Base-by-base conservation (phyloP, 2,888 invertebrate genomes). In the Eupithecia pulchellata region DNA sequence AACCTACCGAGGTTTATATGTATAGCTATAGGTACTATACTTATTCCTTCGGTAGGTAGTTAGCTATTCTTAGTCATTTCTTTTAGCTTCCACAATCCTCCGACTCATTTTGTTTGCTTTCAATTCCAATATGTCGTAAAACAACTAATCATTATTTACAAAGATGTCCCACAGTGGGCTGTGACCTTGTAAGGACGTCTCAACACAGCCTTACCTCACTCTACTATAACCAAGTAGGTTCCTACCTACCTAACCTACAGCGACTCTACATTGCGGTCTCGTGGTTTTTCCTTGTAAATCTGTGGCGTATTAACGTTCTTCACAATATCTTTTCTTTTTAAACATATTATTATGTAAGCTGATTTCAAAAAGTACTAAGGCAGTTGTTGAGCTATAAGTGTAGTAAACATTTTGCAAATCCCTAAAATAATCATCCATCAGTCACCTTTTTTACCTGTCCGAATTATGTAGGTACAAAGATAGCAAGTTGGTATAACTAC, bases 131-230 rank as follows among this genome's bases (percentile, higher is more conserved):
- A 55, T 13, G 11, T 27, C 27, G 55, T 47, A 4, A 1, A 42
- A 42, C 42, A 42, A 42, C 42, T n/a, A 42, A n/a, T 42, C 1
- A 13, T 8, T 42, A 55, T 27, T 55, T 5, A 55, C 55, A 55
- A 55, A 55, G 55, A 55, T 55, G 55, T 13, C 55, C 5, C 25
- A 3, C 55, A 9, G n/a, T n/a, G n/a, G n/a, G 55, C 55, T 4
- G 60, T 34, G 60, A 60, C 60, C 60, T 60, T 60, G 60, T 32
- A 60, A 60, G 60, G 60, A 60, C 60, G 60, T 60, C 60, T 32
- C 60, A n/a, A 20, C 17, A 5, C 55, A 9, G 57, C 57, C 29
- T 30, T 5, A 13, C 25, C 57, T 4, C 55, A 27, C 57, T 57
- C 39, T 39, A n/a, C 6, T 39, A n/a, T n/a, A 39, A 1, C 5